Percentiles rank a stretch among this genome's conserved stretches.
phyloP scores from a whole-genome alignment of 2,888 invertebrate genomes.

The Scaptomyza cyrtandrae region DNA sequence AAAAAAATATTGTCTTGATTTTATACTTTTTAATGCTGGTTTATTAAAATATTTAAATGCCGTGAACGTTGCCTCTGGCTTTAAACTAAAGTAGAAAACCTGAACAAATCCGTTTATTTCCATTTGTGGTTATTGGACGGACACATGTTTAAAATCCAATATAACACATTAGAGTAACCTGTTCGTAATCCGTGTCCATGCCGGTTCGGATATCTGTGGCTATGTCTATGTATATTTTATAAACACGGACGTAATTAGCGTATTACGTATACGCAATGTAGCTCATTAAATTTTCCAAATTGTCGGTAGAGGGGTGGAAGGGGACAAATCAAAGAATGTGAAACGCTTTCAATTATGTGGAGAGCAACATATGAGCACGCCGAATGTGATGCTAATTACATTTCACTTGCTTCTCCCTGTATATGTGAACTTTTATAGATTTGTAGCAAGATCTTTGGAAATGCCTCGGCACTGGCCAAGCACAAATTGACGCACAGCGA shows the following conservation, averaged over 20 bases:
- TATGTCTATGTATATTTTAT: conserved; percentile 6
- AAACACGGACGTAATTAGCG: conserved; percentile 33
- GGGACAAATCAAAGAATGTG: conserved; percentile 10
- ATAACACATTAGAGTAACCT: not conserved
- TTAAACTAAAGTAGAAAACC: not conserved
- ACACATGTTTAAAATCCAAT: conserved; percentile 1
- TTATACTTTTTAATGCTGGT: no score
- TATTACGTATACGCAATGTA: conserved; percentile 63
- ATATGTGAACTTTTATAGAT: conserved; percentile 87
- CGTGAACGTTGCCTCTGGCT: not conserved
- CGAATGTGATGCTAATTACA: conserved; percentile 63
- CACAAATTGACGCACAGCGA: conserved; percentile 99
- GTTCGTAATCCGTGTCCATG: no score
- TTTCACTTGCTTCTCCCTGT: conserved; percentile 38
- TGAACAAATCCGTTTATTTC: not conserved
- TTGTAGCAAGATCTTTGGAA: conserved; percentile 98
- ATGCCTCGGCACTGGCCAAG: conserved; percentile 97
- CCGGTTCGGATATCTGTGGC: not conserved
- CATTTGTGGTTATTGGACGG: not conserved
- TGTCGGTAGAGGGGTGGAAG: not conserved
- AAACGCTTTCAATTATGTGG: conserved; percentile 43
- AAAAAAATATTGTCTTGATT: no score
- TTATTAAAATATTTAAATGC: not conserved
- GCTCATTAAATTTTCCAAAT: conserved; percentile 60
- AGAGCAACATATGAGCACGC: conserved; percentile 29